phyloP scores from a whole-genome alignment of 1,140 invertebrate species.

The Sarcophaga bullata region DNA sequence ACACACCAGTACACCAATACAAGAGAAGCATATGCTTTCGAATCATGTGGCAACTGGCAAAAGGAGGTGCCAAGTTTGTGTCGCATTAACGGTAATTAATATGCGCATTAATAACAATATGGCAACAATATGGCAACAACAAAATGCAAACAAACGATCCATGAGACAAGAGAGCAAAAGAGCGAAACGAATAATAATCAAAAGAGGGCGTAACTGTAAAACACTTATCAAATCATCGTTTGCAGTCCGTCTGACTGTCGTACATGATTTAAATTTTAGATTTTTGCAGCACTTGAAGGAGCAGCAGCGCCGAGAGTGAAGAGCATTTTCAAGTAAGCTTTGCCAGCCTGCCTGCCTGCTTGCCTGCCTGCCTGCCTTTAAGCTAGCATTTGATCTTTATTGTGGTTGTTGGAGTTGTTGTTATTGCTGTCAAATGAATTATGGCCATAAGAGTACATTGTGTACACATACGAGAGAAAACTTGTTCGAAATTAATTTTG shows the following conservation, averaged over 20 bases:
- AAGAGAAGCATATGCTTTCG: not conserved
- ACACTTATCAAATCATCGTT: constrained; percentile 17
- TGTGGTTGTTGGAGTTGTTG: too few relatives aligned
- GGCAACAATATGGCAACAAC: not conserved
- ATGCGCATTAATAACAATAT: not conserved
- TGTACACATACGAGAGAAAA: too few relatives aligned
- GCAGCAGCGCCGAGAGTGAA: too few relatives aligned
- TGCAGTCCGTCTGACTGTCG: not conserved
- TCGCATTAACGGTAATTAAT: constrained; percentile 26
- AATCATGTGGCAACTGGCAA: too few relatives aligned
- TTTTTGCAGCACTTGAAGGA: not conserved
- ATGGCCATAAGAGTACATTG: too few relatives aligned
- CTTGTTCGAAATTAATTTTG: too few relatives aligned
- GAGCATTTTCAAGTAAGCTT: too few relatives aligned
- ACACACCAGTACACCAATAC: not conserved
- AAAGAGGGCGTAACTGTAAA: constrained; percentile 23
- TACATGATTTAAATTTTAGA: not conserved
- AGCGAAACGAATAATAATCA: not conserved
- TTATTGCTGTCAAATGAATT: too few relatives aligned
- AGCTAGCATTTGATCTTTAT: too few relatives aligned
- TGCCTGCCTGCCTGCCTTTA: too few relatives aligned
- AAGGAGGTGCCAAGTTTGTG: constrained; percentile 20
- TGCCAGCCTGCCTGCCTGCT: too few relatives aligned
- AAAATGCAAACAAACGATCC: not conserved
- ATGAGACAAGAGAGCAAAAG: too few relatives aligned